phyloP scores from a whole-genome alignment of 2,888 invertebrate species.

The Cephus rjabovi region DNA sequence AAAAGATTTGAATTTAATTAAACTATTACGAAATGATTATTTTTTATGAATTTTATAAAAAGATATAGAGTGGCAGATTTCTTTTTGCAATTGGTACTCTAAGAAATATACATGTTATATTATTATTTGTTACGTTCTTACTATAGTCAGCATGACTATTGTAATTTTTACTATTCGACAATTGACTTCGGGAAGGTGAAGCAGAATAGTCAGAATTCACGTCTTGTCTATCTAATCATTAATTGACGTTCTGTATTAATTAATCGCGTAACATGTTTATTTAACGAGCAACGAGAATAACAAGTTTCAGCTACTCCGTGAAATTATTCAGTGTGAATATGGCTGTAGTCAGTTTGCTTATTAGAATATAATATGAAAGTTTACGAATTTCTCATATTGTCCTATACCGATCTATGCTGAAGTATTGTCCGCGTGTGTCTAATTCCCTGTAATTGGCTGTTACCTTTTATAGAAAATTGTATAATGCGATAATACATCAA shows the following conservation, averaged over 20 bases:
- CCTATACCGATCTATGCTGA: no score
- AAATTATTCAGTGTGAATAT: not conserved
- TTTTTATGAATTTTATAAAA: no score
- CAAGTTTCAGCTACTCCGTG: not conserved
- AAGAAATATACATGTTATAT: not conserved
- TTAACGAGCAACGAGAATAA: not conserved
- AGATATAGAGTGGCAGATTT: not conserved
- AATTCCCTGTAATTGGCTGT: no score
- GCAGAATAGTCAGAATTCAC: not conserved
- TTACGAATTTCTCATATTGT: not conserved
- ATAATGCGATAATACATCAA: no score
- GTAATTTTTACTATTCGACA: no score
- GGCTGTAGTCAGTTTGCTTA: not conserved
- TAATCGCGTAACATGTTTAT: not conserved
- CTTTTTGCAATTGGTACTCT: not conserved
- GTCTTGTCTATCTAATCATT: not conserved
- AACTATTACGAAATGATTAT: not conserved
- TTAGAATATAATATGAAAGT: not conserved
- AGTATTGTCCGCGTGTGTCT: no score
- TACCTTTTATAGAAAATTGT: no score
- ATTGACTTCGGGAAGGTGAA: not conserved
- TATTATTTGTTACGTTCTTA: not conserved
- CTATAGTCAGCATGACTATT: no score
- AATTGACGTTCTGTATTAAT: not conserved
- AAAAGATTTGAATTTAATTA: not conserved